phyloP scores from a whole-genome alignment of 1,140 invertebrate species.

The Cyrtorhinus lividipennis region DNA sequence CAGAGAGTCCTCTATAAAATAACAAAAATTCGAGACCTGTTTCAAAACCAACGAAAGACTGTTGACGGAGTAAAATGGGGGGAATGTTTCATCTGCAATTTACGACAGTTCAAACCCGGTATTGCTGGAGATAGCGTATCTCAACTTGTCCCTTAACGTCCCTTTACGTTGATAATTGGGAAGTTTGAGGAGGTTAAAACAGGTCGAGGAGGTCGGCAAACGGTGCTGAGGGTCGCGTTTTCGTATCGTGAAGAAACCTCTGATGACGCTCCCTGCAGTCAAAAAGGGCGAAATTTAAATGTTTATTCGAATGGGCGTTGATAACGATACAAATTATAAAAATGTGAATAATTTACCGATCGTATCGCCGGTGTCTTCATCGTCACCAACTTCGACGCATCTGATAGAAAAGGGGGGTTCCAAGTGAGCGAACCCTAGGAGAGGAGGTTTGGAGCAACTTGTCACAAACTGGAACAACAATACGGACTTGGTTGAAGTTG shows the following conservation, averaged over 20 bases:
- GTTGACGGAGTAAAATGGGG: background rate
- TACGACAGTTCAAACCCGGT: slow-evolving; percentile 97
- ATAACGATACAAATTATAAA: too few species aligned
- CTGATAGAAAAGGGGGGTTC: slow-evolving; percentile 98
- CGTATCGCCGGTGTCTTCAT: slow-evolving; percentile 94
- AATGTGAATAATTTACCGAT: slow-evolving; percentile 52
- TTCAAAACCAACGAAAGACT: background rate
- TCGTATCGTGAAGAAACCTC: slow-evolving; percentile 94
- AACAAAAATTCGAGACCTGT: too few species aligned
- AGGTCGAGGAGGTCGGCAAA: slow-evolving; percentile 95
- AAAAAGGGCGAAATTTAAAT: slow-evolving; percentile 22
- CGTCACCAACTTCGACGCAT: slow-evolving; percentile 96
- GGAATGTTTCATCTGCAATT: slow-evolving; percentile 22
- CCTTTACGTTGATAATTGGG: slow-evolving; percentile 97
- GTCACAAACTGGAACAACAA: slow-evolving; percentile 75
- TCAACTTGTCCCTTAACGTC: slow-evolving; percentile 85
- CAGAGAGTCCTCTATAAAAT: too few species aligned
- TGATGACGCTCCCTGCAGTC: slow-evolving; percentile 70
- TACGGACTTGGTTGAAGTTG: background rate
- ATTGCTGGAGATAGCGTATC: slow-evolving; percentile 94
- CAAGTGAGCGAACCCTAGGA: slow-evolving; percentile 91
- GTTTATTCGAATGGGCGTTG: background rate
- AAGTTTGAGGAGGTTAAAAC: slow-evolving; percentile 96
- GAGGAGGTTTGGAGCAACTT: slow-evolving; percentile 93
- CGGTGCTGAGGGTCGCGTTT: slow-evolving; percentile 91